Percentiles rank a stretch among this genome's conserved stretches.
Conservation (phyloP, 2,888 invertebrate genomes). For the Podotricha telesiphe region DNA sequence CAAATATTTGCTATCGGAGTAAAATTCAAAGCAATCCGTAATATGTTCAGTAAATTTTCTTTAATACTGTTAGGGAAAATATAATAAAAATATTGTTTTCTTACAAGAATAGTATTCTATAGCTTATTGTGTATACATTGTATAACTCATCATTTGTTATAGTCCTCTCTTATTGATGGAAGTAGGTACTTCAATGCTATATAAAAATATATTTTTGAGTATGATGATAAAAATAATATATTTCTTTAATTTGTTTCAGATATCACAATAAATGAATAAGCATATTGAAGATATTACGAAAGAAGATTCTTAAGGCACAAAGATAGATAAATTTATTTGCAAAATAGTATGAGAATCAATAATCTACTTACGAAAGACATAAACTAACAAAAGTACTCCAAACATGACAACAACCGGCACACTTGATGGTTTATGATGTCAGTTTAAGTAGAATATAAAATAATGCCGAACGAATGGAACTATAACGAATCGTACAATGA, state of each 20-base stretch:
- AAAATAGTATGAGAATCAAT: conserved; percentile 43
- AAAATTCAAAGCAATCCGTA: not conserved
- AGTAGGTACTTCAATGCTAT: not conserved
- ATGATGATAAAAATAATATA: not conserved
- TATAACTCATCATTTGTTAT: not conserved
- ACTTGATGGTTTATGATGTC: conserved; percentile 71
- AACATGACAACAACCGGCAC: conserved; percentile 63
- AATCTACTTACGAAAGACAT: conserved; percentile 34
- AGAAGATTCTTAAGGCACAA: not conserved
- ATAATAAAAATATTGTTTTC: not conserved
- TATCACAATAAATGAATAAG: not conserved
- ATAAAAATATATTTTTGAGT: not conserved
- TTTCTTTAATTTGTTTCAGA: conserved; percentile 23
- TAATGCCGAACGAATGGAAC: conserved; percentile 73
- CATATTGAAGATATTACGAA: conserved; percentile 4
- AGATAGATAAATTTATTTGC: not conserved
- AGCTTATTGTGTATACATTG: not conserved
- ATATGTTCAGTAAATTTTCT: not conserved
- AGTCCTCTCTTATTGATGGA: not conserved
- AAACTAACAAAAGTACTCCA: conserved; percentile 48
- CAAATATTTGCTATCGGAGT: not conserved
- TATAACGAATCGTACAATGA: conserved; percentile 59
- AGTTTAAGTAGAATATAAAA: conserved; percentile 63
- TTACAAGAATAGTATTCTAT: not conserved
- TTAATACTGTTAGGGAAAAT: conserved; percentile 3